Evolutionary conservation across 2,113 vertebrate species (phyloP).

Genomic region (Myotis davidii): DNA sequence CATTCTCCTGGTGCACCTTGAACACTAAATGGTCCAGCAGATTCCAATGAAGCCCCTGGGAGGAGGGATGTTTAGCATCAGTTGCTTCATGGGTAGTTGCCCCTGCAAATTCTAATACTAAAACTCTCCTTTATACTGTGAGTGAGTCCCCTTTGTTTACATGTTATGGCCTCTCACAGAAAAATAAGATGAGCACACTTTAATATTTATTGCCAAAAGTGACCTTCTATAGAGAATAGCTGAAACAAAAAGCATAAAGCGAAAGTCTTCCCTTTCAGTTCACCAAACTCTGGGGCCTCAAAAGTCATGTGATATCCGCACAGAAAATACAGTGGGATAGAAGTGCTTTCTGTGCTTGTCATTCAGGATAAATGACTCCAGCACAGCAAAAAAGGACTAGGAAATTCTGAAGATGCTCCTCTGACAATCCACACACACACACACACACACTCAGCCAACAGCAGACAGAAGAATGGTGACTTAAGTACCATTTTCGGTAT

Average conservation of each 20-base stretch:
- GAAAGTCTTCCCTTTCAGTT: background rate
- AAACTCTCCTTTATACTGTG: background rate
- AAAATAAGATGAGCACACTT: background rate
- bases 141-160: background rate
- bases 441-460: background rate
- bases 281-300: background rate
- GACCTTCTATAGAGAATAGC: background rate
- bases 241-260: slow-evolving; percentile 4
- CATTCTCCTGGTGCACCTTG: background rate
- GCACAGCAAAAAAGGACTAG: background rate
- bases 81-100: background rate
- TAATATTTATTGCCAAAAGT: background rate
- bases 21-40: background rate
- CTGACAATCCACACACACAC: background rate
- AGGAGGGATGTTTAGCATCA: background rate
- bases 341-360: slow-evolving; percentile 37
- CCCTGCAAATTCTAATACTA: background rate
- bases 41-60: background rate
- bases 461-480: background rate
- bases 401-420: slow-evolving; percentile 39
- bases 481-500: background rate
- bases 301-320: background rate
- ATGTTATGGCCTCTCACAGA: background rate
- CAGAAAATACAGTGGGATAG: background rate
- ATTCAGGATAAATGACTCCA: slow-evolving; percentile 18